Conservation (phyloP, 2,797 vertebrate species). For the Poecile montanus region DNA sequence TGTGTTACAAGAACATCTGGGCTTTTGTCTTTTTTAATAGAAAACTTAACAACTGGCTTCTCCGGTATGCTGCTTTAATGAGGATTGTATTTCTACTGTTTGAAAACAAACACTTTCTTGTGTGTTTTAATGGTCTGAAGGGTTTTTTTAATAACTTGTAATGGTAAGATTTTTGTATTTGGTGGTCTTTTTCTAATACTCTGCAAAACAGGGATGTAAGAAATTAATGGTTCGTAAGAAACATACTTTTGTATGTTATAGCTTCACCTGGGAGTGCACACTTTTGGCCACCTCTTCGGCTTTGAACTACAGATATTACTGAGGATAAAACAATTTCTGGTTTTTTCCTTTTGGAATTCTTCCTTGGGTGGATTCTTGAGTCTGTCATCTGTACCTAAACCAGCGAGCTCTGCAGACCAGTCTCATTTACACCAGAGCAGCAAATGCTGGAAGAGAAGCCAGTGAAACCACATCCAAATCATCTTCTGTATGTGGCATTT, state of each 20-base stretch:
- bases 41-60: conserved; percentile 36
- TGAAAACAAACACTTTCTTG: conserved; percentile 28
- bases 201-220: conserved; percentile 1
- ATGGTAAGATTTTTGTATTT: conserved; percentile 55
- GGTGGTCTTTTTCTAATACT: conserved; percentile 49
- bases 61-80: conserved; percentile 16
- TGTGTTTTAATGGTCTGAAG: conserved; percentile 31
- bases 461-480: not conserved
- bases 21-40: conserved; percentile 53
- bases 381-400: not conserved
- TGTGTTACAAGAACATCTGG: conserved; percentile 35
- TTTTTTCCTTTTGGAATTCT: not conserved
- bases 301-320: not conserved
- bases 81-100: conserved; percentile 63
- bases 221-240: not conserved
- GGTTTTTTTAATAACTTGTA: conserved; percentile 38
- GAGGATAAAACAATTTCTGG: not conserved
- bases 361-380: not conserved
- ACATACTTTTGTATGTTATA: not conserved
- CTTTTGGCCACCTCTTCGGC: not conserved
- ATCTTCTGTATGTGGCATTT: conserved; percentile 13
- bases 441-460: conserved; percentile 7
- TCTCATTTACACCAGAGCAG: not conserved
- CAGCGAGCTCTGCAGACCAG: not conserved
- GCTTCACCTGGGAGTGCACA: not conserved